Evolutionary conservation across 2,113 vertebrate genomes (phyloP), one percentile per base, ranked within the genome.

Genomic region (Tragelaphus strepsiceros): DNA sequence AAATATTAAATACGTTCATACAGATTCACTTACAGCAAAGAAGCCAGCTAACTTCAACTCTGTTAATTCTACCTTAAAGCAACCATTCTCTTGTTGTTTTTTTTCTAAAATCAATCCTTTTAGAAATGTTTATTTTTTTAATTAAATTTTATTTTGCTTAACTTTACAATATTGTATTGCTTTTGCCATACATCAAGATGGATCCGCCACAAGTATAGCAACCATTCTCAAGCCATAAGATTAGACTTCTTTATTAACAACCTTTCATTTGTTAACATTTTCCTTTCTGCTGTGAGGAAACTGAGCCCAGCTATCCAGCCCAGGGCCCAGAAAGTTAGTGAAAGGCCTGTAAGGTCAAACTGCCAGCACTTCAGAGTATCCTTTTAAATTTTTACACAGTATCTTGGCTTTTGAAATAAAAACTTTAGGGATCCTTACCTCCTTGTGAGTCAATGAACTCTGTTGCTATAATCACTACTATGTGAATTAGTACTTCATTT

Each of bases 381-480:
- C 97, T 98, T 71, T 96, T 96, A 95, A 97, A 98, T 83, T 92
- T 98, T 51, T 71, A 97, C 98, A 98, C 1, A 98, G 58, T 49
- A 7, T 61, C 89, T 74, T 95, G 58, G 26, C 53, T 13, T 35
- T 83, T 98, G 85, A 88, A 93, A 97, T 96, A 22, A 8, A 22
- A 67, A 32, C 15, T 59, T 59, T 86, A 90, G 12, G 21, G 13
- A 71, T 12, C 77, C 30, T 74, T 92, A 62, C 43, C 24, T 83
- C 2, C 10, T 58, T 64, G 21, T 67, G 26, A 92, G 26, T 78
- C 88, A 89, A 81, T 87, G 77, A 94, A 61, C 43, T 58, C 78
- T 30, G 22, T 32, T 28, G 46, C 26, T 88, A 9, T 61, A 94
- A 89, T 43, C 80, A 61, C 6, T 64, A 58, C 56, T 78, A 39